Evolutionary conservation across 2,888 invertebrate species (phyloP), one percentile per base, ranked within the genome.

Genomic region (Eueremaeus valkanovi): DNA sequence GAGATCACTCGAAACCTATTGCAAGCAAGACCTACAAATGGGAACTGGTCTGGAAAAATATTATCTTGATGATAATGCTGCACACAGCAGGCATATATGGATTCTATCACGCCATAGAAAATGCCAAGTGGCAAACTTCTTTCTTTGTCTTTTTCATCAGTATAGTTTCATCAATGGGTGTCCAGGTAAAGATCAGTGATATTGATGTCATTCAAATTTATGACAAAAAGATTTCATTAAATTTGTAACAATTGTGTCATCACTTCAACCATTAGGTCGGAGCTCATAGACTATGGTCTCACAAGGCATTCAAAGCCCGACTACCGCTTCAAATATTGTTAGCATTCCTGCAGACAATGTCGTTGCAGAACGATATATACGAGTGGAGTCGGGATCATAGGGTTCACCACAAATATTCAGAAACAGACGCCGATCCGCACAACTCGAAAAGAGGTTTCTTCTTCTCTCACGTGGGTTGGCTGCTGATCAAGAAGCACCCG

Each of bases 241-340:
- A 49, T n/a, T 3, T 49, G 3, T 49, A 3, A 49, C 8, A 9
- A 18, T 49, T 49, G 16, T 49, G 5, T 11, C 6, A 18, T 49
- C 49, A 9, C 16, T 49, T 6, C 16, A 18, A 9, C 16, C 16
- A 49, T 9, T 11, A 36, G 36, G 5, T 36, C 11, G 97, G 96
- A 3, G 94, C 94, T 0, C 97, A 97, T 83, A 87, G 97, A 79
- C 86, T 95, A 18, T 97, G 95, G 94, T 89, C 94, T 0, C 97
- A 97, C 84, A 87, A 90, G 80, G 86, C 93, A 0, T 97, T 94
- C 84, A 95, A 95, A 84, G 97, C 96, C 0, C 90, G 88, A 79
- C 87, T 90, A 85, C 95, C 92, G 0, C 84, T 95, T 76, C 51
- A 55, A n/a, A 0, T 93, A 5, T 84, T 93, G 77, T 86, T 97